Conservation (phyloP, 2,113 vertebrate genomes). For the Nyctibius bracteatus region DNA sequence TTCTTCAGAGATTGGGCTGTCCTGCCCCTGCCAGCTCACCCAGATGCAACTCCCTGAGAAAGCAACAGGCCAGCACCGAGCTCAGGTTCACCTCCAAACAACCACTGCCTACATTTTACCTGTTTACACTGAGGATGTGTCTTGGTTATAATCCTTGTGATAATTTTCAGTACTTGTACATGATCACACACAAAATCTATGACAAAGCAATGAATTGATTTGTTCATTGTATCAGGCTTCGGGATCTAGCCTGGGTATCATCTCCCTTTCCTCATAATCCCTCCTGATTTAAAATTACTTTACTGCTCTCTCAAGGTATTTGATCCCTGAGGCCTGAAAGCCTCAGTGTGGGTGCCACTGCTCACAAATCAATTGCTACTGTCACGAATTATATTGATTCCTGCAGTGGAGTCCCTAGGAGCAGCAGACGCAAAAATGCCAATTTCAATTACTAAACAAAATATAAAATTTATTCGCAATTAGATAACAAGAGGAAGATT, state of each 20-base stretch:
- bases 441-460: constrained; percentile 38
- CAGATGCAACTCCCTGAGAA: background rate
- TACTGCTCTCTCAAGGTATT: background rate
- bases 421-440: background rate
- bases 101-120: background rate
- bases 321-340: background rate
- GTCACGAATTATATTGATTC: background rate
- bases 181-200: background rate
- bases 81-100: background rate
- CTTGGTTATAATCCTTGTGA: background rate
- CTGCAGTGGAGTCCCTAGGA: background rate
- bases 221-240: background rate
- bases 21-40: background rate
- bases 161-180: background rate
- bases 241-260: background rate
- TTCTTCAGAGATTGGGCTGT: background rate
- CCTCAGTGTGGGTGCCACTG: background rate
- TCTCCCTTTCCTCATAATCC: background rate
- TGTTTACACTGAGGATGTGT: background rate
- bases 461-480: background rate
- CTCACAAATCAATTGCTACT: constrained; percentile 3
- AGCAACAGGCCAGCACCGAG: background rate
- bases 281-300: background rate
- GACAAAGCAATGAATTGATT: background rate
- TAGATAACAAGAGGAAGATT: background rate